Conservation (phyloP, 92 coral and sea anemone species). For the Porites rus region DNA sequence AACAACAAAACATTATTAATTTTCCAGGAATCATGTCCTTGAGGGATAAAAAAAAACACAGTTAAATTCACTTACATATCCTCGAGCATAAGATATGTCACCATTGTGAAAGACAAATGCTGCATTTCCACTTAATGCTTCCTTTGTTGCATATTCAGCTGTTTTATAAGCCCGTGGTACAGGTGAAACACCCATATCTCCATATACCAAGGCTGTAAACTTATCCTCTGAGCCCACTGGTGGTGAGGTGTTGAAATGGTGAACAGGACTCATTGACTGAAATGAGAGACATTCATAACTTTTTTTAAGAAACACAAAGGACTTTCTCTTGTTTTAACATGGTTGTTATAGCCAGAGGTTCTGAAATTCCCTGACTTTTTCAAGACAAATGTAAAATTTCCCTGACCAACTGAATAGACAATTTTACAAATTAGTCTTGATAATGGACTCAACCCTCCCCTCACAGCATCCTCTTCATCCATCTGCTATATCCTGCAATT, state of each 20-base stretch:
- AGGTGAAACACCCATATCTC: conserved; percentile 90
- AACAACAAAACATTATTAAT: too few species aligned
- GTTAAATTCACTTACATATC: conserved; percentile 66
- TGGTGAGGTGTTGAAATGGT: conserved; percentile 55
- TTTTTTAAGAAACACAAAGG: not conserved
- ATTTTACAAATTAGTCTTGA: too few species aligned
- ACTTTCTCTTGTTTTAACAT: not conserved
- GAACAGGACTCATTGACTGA: conserved; percentile 75
- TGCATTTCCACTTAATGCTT: conserved; percentile 68
- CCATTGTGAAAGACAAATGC: conserved; percentile 87
- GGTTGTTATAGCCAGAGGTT: not conserved
- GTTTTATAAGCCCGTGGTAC: conserved; percentile 69
- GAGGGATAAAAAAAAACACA: not conserved
- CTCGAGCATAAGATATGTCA: conserved; percentile 85
- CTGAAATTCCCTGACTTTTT: too few species aligned
- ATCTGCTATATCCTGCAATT: too few species aligned
- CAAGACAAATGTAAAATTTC: too few species aligned
- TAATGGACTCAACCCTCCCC: too few species aligned
- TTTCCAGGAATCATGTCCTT: too few species aligned
- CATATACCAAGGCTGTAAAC: conserved; percentile 85
- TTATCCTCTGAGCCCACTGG: conserved; percentile 63
- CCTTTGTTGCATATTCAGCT: conserved; percentile 73
- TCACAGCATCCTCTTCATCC: too few species aligned
- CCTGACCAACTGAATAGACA: too few species aligned
- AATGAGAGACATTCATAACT: conserved; percentile 1